phyloP scores from a whole-genome alignment of 2,888 invertebrate species.

The Drosophila austrosaltans region DNA sequence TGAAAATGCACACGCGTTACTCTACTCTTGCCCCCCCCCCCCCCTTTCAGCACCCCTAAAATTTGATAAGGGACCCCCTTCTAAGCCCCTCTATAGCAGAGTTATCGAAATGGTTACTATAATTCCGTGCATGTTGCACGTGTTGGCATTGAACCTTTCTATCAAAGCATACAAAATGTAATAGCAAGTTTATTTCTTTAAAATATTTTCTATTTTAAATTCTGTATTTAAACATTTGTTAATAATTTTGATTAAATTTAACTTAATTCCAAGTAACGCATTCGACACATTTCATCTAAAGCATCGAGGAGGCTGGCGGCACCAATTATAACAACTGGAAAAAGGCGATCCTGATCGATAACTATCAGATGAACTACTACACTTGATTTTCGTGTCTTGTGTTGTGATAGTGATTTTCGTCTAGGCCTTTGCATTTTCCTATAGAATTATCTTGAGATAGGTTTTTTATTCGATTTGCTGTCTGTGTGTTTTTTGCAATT shows the following conservation, averaged over 20 bases:
- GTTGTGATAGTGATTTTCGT: background rate
- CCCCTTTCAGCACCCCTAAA: constrained; percentile 16
- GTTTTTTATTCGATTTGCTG: background rate
- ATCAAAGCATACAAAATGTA: constrained; percentile 21
- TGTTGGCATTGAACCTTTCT: constrained; percentile 32
- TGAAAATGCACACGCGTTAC: constrained; percentile 63
- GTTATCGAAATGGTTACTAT: constrained; percentile 32
- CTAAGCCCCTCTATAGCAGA: background rate
- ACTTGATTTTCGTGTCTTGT: background rate
- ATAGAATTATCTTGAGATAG: background rate
- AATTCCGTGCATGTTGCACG: constrained; percentile 30
- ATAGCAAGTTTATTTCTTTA: background rate
- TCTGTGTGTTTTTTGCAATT: too few relatives aligned
- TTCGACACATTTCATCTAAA: background rate
- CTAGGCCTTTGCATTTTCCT: background rate
- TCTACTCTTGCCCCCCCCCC: background rate
- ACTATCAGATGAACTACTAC: background rate
- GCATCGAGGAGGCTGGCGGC: constrained; percentile 8
- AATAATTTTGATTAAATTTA: background rate
- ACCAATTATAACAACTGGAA: background rate
- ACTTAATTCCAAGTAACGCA: constrained; percentile 11
- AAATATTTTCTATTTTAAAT: constrained; percentile 19
- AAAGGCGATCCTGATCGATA: background rate
- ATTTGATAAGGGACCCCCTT: constrained; percentile 38
- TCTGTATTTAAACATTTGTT: constrained; percentile 19